These are phyloP conservation scores for Tenodera sinensis DNA, from an alignment of 2,888 invertebrate species.

Conservation along the genomic window DNA sequence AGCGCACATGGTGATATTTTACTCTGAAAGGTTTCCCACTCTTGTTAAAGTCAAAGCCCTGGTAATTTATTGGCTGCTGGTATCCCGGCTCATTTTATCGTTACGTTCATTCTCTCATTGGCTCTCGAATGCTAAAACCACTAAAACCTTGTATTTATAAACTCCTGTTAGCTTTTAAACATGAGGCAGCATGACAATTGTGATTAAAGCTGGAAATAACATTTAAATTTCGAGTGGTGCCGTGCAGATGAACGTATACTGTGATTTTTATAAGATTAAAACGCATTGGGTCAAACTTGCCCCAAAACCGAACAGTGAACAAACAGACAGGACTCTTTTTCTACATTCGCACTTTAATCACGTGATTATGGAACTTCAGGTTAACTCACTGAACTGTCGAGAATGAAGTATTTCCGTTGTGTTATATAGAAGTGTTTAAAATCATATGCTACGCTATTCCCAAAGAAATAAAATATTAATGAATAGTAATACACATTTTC, in stretches of 20 bases:
- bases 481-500: too few relatives aligned
- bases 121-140: neutral
- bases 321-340: too few relatives aligned
- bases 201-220: neutral
- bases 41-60: neutral
- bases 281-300: neutral
- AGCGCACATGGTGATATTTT: neutral
- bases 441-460: too few relatives aligned
- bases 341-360: too few relatives aligned
- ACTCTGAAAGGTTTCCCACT: neutral
- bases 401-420: too few relatives aligned
- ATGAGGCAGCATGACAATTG: too few relatives aligned
- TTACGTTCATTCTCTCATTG: neutral
- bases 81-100: neutral
- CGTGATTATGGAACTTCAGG: too few relatives aligned
- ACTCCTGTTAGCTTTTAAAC: neutral
- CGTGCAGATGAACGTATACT: neutral
- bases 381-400: too few relatives aligned
- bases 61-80: neutral
- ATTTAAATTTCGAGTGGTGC: neutral
- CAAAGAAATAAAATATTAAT: too few relatives aligned
- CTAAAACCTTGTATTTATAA: neutral
- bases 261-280: neutral
- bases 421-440: too few relatives aligned
- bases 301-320: too few relatives aligned